Evolutionary conservation across 2,797 vertebrate species (phyloP), one percentile per base, ranked within the genome.

Genomic region (Hoplostethus atlanticus): DNA sequence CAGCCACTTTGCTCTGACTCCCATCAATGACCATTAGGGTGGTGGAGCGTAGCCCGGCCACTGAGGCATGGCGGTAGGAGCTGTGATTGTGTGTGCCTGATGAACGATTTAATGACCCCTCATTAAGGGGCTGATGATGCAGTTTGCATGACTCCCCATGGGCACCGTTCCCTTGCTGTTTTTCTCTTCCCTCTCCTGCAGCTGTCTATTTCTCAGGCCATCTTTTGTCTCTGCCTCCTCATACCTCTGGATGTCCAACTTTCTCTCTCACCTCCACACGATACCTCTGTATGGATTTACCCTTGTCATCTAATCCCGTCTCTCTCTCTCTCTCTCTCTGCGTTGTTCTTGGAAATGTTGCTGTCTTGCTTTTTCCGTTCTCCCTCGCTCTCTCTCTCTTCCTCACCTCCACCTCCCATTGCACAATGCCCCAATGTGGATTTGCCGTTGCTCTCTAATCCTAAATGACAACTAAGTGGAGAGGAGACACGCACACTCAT

Each of bases 101-200:
- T 84, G 81, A 90, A 80, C 66, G 42, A 63, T 84, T 88, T 90
- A 89, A 91, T 88, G 87, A 79, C 82, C 76, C 79, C 83, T 88
- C 88, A 88, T 91, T 90, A 91, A 47, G 71, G 72, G 78, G 78
- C 79, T 78, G 84, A 87, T 89, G 85, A 85, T 88, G 83, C 82
- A 58, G 82, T 76, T 77, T 81, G 83, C 81, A 76, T 74, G 69
- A 79, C 65, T 88, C 79, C 76, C 75, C 40, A 53, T 56, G 66
- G 83, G 78, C 82, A 70, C 60, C 31, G 12, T 77, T 86, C 79
- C 73, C 83, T 64, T 28, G 44, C 74, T 55, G 64, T 83, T 72
- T 79, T 48, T 73, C 74, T 83, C 58, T 55, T 4, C 53, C 47
- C 57, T 55, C 56, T 70, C 53, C 40, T 50, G 16, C 47, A 50